Evolutionary conservation across 1,140 invertebrate genomes (phyloP).

Genomic region (Laodelphax striatellus): DNA sequence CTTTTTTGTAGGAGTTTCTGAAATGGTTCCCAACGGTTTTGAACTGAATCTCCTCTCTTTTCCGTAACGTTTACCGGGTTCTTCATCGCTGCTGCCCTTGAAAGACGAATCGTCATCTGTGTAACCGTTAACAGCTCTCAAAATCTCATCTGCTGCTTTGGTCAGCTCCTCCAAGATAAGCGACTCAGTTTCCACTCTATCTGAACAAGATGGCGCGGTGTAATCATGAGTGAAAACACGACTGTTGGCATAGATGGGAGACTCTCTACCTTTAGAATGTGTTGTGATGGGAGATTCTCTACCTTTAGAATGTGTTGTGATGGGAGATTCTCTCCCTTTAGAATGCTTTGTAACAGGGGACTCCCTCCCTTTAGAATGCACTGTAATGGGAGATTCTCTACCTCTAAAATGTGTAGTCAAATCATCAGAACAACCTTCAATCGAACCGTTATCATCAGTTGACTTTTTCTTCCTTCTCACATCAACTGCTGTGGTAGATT

Average conservation of each 20-base stretch:
- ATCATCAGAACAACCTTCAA: neutral
- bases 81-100: constrained; percentile 26
- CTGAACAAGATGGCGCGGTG: neutral
- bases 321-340: constrained; percentile 8
- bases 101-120: constrained; percentile 33
- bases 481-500: neutral
- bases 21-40: constrained; percentile 31
- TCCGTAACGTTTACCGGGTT: constrained; percentile 15
- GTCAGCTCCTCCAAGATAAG: constrained; percentile 38
- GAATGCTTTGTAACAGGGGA: neutral
- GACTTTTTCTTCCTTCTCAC: neutral
- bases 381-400: constrained; percentile 5
- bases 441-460: too few relatives aligned
- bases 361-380: neutral
- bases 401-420: neutral
- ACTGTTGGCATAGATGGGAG: constrained; percentile 12
- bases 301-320: constrained; percentile 4
- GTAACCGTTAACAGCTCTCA: constrained; percentile 38
- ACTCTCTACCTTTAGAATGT: constrained; percentile 8
- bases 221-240: neutral
- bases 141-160: constrained; percentile 38
- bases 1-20: constrained; percentile 30
- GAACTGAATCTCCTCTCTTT: neutral
- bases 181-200: constrained; percentile 20
- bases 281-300: constrained; percentile 10